These are phyloP conservation scores for Saguinus midas DNA, from an alignment of 2,113 vertebrate species.

Conservation along the genomic window DNA sequence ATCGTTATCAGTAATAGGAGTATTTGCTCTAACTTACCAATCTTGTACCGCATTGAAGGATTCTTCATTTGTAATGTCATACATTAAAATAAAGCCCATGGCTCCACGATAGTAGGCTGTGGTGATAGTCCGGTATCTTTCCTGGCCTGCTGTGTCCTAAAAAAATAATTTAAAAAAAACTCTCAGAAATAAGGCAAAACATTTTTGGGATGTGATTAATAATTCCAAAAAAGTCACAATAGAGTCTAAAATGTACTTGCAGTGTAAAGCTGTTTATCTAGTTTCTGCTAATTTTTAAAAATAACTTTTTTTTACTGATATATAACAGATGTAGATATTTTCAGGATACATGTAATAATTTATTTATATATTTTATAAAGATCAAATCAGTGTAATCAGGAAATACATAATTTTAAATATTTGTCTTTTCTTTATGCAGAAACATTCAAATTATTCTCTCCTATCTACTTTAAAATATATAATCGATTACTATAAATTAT, in stretches of 20 bases:
- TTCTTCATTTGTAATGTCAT: constrained; percentile 94
- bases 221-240: background rate
- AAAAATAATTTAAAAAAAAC: constrained; percentile 59
- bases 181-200: background rate
- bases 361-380: background rate
- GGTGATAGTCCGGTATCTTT: constrained; percentile 92
- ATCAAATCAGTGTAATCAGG: background rate
- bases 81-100: constrained; percentile 95
- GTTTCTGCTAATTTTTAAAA: background rate
- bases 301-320: background rate
- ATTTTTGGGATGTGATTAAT: background rate
- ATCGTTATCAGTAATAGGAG: background rate
- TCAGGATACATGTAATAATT: background rate
- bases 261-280: background rate
- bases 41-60: constrained; percentile 93
- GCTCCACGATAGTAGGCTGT: constrained; percentile 93
- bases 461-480: background rate
- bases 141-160: constrained; percentile 93
- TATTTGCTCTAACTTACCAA: constrained; percentile 85
- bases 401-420: background rate
- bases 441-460: background rate
- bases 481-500: background rate
- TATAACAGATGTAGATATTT: background rate
- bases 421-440: background rate
- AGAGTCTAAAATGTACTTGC: background rate